These are phyloP conservation scores for Dascillus cervinus DNA, from an alignment of 2,888 invertebrate genomes.

Conservation along the genomic window DNA sequence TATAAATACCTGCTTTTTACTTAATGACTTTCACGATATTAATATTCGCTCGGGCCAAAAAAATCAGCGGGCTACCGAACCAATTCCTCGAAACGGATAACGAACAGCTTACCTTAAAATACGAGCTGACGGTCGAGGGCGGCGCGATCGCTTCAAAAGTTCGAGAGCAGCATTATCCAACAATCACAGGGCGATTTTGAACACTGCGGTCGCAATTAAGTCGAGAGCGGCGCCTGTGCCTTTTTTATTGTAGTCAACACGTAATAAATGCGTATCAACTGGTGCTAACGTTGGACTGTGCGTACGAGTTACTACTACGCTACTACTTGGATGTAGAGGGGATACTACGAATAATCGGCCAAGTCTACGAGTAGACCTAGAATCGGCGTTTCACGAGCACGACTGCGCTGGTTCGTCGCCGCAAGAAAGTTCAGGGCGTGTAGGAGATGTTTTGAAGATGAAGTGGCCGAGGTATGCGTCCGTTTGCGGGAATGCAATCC, in stretches of 20 bases:
- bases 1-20: no score
- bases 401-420: constrained; percentile 25
- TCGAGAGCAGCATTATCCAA: no score
- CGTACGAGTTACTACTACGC: constrained; percentile 29
- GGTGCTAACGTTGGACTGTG: constrained; percentile 17
- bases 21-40: no score
- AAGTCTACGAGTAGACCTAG: constrained; percentile 12
- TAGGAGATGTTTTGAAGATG: constrained; percentile 36
- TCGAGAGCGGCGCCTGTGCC: no score
- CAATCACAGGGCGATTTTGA: no score
- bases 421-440: constrained; percentile 40
- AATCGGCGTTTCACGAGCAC: constrained; percentile 15
- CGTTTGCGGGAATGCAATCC: background rate
- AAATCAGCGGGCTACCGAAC: no score
- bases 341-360: constrained; percentile 37
- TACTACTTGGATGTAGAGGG: constrained; percentile 38
- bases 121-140: no score
- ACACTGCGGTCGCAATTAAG: no score
- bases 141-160: no score
- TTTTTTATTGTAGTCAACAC: background rate
- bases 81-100: no score
- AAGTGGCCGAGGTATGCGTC: constrained; percentile 10
- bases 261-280: constrained; percentile 15
- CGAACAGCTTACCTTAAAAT: no score
- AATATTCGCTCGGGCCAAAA: no score